These are phyloP conservation scores for Taphrorychus bicolor DNA, from an alignment of 2,888 invertebrate genomes.

Conservation along the genomic window DNA sequence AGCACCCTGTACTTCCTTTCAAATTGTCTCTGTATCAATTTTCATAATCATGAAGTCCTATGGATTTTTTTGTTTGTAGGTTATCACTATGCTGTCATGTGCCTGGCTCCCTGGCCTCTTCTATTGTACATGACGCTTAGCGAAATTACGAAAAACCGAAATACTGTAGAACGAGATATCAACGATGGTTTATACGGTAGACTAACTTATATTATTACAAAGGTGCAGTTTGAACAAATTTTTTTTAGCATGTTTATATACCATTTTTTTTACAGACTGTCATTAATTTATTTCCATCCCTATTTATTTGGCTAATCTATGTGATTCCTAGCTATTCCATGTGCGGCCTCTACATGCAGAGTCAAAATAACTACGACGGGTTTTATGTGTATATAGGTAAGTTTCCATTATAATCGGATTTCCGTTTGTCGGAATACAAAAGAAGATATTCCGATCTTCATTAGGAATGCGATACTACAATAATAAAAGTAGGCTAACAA, in stretches of 20 bases:
- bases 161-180: slow-evolving; percentile 80
- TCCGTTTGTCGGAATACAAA: no score
- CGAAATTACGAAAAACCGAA: slow-evolving; percentile 66
- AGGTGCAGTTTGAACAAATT: slow-evolving; percentile 72
- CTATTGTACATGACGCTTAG: slow-evolving; percentile 69
- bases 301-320: slow-evolving; percentile 83
- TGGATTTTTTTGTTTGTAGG: slow-evolving; percentile 60
- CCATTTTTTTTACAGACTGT: slow-evolving; percentile 71
- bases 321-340: slow-evolving; percentile 88
- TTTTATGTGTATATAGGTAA: slow-evolving; percentile 76
- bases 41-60: neutral
- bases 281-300: slow-evolving; percentile 78
- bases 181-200: slow-evolving; percentile 81
- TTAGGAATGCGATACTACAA: neutral
- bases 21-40: no score
- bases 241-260: no score
- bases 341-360: slow-evolving; percentile 81
- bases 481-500: neutral
- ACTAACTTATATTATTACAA: slow-evolving; percentile 78
- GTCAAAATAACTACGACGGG: slow-evolving; percentile 70
- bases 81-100: slow-evolving; percentile 85
- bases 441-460: slow-evolving; percentile 1
- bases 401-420: slow-evolving; percentile 34
- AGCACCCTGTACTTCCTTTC: no score
- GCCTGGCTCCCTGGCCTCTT: slow-evolving; percentile 80